phyloP scores from a whole-genome alignment of 53 echinoderm and acorn worm genomes.

The Stichopus horrens region DNA sequence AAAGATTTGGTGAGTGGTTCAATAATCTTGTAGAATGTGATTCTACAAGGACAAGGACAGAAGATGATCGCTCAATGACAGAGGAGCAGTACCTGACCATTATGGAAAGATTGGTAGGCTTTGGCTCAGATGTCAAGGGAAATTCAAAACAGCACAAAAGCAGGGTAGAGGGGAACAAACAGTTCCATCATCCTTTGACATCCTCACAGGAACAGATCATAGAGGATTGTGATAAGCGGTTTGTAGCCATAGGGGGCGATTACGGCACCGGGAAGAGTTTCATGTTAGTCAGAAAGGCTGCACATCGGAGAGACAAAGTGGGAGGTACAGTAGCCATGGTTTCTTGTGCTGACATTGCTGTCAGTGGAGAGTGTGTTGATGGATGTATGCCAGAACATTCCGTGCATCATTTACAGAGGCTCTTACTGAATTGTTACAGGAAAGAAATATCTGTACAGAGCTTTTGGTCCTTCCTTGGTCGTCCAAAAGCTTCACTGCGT shows the following conservation, averaged over 20 bases:
- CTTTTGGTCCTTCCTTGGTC: neutral
- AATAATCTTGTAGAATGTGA: neutral
- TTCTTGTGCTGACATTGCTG: neutral
- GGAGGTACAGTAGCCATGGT: neutral
- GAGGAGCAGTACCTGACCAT: conserved; percentile 9
- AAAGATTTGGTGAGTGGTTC: neutral
- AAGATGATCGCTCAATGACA: neutral
- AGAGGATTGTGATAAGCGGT: neutral
- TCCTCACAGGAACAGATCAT: neutral
- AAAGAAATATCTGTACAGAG: neutral
- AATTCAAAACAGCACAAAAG: neutral
- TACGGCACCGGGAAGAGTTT: conserved; percentile 36
- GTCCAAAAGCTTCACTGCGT: neutral
- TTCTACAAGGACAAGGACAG: neutral
- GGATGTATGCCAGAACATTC: neutral
- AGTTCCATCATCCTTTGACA: neutral
- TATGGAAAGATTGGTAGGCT: conserved; percentile 22
- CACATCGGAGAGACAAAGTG: neutral
- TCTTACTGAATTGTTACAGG: neutral
- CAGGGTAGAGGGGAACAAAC: neutral
- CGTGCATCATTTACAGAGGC: conserved; percentile 5
- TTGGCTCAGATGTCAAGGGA: neutral
- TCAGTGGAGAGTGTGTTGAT: conserved; percentile 13
- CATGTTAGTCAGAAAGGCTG: conserved; percentile 7
- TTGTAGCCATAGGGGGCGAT: conserved; percentile 7